phyloP scores from a whole-genome alignment of 2,888 invertebrate species.

The Xestobium rufovillosum region DNA sequence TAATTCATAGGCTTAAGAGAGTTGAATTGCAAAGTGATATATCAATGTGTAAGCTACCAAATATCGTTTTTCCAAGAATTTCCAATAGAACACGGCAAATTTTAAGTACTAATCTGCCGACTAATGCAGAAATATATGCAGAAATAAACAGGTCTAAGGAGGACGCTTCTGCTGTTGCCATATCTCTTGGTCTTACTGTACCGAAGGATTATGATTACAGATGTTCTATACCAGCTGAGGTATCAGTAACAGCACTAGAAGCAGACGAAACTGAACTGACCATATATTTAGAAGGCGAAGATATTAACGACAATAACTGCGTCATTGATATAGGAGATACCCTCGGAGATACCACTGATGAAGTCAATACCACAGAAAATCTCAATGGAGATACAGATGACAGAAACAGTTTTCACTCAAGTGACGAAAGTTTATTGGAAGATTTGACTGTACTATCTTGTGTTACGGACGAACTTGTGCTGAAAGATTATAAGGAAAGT shows the following conservation, averaged over 20 bases:
- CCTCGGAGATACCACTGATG: background rate
- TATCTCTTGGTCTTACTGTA: background rate
- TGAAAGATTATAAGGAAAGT: background rate
- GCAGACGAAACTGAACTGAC: background rate
- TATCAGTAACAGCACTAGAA: too few relatives aligned
- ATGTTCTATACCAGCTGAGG: conserved; percentile 1
- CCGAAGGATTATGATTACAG: conserved; percentile 1
- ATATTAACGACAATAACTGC: background rate
- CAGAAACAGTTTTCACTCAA: background rate
- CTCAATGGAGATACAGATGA: background rate
- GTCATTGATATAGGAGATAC: background rate
- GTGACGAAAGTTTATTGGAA: background rate
- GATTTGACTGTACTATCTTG: background rate
- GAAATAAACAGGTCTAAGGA: background rate
- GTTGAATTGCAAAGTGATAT: conserved; percentile 14
- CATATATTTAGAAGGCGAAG: background rate
- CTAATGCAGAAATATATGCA: conserved; percentile 1
- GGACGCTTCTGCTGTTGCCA: background rate
- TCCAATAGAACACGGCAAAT: background rate
- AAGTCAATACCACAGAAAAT: background rate
- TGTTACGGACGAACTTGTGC: background rate
- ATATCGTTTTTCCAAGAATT: background rate
- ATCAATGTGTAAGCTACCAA: conserved; percentile 3
- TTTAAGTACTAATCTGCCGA: background rate
- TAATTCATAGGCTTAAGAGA: conserved; percentile 14